These are phyloP conservation scores for Halyomorpha halys DNA, from an alignment of 1,140 invertebrate genomes.

Conservation along the genomic window DNA sequence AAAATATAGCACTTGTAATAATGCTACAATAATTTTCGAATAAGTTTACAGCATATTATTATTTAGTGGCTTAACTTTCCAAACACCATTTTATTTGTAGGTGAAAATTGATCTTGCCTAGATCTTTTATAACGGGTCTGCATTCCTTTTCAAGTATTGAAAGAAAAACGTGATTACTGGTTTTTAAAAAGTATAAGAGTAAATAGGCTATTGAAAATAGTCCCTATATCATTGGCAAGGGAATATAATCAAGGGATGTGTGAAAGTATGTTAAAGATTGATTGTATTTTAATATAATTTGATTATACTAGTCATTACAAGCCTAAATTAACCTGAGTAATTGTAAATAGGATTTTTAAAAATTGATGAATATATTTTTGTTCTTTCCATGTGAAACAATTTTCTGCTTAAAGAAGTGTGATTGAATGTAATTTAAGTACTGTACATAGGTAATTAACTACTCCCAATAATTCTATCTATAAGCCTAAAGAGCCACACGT, in stretches of 20 bases:
- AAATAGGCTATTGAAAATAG: constrained; percentile 6
- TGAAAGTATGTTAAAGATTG: background rate
- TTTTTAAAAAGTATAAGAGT: no score
- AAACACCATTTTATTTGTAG: constrained; percentile 6
- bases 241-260: background rate
- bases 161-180: no score
- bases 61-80: constrained; percentile 3
- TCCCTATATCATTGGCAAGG: background rate
- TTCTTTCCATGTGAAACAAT: no score
- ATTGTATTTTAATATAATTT: no score
- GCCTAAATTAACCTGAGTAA: no score
- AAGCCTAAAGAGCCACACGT: constrained; percentile 11
- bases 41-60: constrained; percentile 11
- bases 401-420: no score
- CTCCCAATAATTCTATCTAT: background rate
- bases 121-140: background rate
- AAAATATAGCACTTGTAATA: constrained; percentile 5
- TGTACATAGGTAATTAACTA: no score
- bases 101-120: constrained; percentile 1
- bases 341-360: no score
- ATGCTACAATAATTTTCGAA: background rate
- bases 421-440: no score
- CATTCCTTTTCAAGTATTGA: no score
- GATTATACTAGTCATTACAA: no score
- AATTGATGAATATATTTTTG: no score